Evolutionary conservation across 1,140 invertebrate genomes (phyloP).

Genomic region (Orchestia grillus): DNA sequence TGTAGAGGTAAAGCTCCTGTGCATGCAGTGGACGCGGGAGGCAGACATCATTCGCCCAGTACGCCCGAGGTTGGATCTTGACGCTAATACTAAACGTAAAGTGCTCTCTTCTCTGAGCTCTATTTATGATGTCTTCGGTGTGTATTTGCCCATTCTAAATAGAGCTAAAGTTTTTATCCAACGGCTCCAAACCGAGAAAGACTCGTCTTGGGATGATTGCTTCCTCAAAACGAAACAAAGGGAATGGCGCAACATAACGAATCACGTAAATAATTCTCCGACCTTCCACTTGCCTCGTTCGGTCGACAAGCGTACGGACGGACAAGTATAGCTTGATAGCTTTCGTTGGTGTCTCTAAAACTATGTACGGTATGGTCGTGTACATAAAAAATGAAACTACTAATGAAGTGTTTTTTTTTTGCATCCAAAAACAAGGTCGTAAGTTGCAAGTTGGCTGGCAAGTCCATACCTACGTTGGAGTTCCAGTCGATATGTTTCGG

Average conservation of each 20-base stretch:
- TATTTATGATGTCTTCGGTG: neutral
- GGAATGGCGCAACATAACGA: neutral
- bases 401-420: neutral
- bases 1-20: neutral
- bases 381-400: neutral
- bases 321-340: neutral
- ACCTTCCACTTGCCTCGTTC: neutral
- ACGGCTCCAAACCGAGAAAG: neutral
- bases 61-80: neutral
- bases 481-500: neutral
- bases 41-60: neutral
- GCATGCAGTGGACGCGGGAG: neutral
- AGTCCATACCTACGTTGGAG: neutral
- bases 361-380: neutral
- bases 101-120: neutral
- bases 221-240: neutral
- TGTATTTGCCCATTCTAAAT: neutral
- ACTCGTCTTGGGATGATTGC: neutral
- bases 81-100: neutral
- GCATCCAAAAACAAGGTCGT: neutral
- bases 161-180: neutral
- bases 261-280: neutral
- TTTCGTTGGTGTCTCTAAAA: neutral
- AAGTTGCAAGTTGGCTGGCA: neutral
- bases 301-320: neutral